Evolutionary conservation across 2,113 vertebrate genomes (phyloP).

Genomic region (Labrus mixtus): DNA sequence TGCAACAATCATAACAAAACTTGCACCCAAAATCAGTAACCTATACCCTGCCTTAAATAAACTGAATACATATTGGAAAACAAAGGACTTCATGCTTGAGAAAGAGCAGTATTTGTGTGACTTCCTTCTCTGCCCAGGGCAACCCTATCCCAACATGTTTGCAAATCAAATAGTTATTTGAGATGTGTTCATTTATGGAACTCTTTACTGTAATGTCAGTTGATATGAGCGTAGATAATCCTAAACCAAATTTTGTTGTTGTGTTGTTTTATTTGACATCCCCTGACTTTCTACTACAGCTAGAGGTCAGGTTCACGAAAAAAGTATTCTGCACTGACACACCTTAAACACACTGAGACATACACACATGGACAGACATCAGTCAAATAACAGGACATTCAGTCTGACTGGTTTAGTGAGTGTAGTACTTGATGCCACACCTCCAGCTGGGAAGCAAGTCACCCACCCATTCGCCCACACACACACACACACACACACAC

Average conservation of each 20-base stretch:
- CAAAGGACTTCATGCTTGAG: too few relatives aligned
- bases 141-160: too few relatives aligned
- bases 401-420: constrained; percentile 55
- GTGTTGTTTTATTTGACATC: not conserved
- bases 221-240: too few relatives aligned
- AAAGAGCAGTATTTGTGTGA: too few relatives aligned
- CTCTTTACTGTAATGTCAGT: too few relatives aligned
- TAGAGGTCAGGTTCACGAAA: not conserved
- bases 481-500: not conserved
- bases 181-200: too few relatives aligned
- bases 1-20: too few relatives aligned
- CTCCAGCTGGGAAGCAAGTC: not conserved
- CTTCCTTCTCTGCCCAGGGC: too few relatives aligned
- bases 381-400: constrained; percentile 13
- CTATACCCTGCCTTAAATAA: too few relatives aligned
- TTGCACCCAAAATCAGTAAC: too few relatives aligned
- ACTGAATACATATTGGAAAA: too few relatives aligned
- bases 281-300: not conserved
- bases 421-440: constrained; percentile 20
- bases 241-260: not conserved
- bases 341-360: not conserved
- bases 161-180: too few relatives aligned
- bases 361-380: not conserved
- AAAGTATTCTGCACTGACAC: constrained; percentile 3
- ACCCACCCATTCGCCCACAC: not conserved